Evolutionary conservation across 1,140 invertebrate species (phyloP).

Genomic region (Hesperophylax magnus): DNA sequence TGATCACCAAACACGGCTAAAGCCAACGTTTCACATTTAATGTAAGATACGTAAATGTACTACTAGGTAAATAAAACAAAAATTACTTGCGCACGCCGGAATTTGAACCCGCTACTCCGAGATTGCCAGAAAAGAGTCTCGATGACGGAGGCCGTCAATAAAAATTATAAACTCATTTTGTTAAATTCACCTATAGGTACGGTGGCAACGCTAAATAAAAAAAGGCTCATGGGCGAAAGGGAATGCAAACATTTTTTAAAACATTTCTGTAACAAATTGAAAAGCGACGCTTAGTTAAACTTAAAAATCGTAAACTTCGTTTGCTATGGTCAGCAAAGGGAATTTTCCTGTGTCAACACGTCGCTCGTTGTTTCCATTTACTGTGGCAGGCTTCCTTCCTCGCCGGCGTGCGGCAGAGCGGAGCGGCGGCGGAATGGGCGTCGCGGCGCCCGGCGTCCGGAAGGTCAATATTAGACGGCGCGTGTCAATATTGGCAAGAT

Average conservation of each 20-base stretch:
- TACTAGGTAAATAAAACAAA: no score
- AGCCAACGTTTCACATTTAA: no score
- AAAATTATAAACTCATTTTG: no score
- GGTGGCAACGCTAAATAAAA: no score
- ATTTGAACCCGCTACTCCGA: no score
- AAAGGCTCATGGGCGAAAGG: no score
- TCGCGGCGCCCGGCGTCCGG: constrained; percentile 31
- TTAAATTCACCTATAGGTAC: no score
- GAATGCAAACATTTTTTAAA: not conserved
- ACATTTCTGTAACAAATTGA: not conserved
- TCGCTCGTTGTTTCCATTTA: constrained; percentile 23
- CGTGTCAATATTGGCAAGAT: constrained; percentile 43
- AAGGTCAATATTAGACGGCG: constrained; percentile 43
- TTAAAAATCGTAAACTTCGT: constrained; percentile 28
- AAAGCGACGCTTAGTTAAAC: not conserved
- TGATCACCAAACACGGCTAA: no score
- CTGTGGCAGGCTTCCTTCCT: not conserved
- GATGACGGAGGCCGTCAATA: no score
- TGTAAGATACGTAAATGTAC: no score
- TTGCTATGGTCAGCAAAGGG: constrained; percentile 30
- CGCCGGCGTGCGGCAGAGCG: not conserved
- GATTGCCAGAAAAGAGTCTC: no score
- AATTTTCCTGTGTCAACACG: constrained; percentile 22
- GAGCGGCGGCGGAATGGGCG: not conserved
- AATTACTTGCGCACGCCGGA: no score